These are phyloP conservation scores for Pseudotriccus pelzelni DNA, from an alignment of 2,797 vertebrate species.

Conservation along the genomic window DNA sequence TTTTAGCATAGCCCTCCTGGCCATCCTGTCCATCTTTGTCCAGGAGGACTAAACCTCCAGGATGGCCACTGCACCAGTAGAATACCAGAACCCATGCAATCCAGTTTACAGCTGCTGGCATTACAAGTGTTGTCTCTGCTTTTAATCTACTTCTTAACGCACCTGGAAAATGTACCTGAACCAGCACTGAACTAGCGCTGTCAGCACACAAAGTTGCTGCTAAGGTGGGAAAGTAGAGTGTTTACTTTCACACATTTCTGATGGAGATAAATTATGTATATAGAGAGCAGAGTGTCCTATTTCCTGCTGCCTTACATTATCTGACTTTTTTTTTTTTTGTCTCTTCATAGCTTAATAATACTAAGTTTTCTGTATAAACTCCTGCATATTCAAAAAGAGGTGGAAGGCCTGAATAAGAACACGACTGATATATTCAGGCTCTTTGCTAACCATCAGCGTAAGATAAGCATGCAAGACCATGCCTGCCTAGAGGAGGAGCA, in stretches of 20 bases:
- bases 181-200: neutral
- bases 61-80: neutral
- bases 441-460: neutral
- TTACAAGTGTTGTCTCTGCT: neutral
- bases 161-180: conserved; percentile 30
- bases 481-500: accelerated
- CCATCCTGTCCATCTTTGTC: neutral
- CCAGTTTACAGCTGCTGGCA: neutral
- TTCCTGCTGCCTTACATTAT: neutral
- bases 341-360: neutral
- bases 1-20: neutral
- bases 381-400: neutral
- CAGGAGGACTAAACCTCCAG: neutral
- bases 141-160: conserved; percentile 43
- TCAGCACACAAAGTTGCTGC: neutral
- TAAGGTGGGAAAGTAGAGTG: neutral
- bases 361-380: neutral
- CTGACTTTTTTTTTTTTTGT: neutral
- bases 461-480: neutral
- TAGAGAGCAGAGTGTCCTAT: neutral
- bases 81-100: neutral
- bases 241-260: conserved; percentile 18
- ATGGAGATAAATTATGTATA: conserved; percentile 29
- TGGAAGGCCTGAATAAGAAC: neutral
- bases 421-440: neutral